Percentiles rank a stretch among this genome's conserved stretches.
These are phyloP conservation scores for Corythoichthys haematopterus DNA, from an alignment of 2,113 vertebrate genomes.

Conservation along the genomic window DNA sequence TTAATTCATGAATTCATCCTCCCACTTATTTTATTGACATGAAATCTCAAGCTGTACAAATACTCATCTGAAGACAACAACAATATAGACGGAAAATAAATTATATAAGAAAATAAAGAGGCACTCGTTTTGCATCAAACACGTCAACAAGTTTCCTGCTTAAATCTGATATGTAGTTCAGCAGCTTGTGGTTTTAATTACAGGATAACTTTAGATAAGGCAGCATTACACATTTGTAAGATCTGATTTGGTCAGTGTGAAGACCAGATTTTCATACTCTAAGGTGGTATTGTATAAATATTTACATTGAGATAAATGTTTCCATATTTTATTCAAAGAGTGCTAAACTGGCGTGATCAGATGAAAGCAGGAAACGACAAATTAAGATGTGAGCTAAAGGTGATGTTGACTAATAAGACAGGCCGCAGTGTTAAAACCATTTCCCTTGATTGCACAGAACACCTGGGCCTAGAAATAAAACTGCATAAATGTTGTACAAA, in stretches of 20 bases:
- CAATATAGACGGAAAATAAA: constrained; percentile 20
- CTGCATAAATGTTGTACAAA: constrained; percentile 1
- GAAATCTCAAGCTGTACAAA: constrained; percentile 6
- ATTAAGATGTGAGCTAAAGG: constrained; percentile 12
- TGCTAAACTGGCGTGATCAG: constrained; percentile 1
- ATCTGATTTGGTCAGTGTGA: not conserved
- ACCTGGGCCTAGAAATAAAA: constrained; percentile 25
- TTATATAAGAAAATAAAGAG: constrained; percentile 33
- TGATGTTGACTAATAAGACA: constrained; percentile 3
- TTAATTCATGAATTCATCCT: not conserved
- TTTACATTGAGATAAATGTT: not conserved
- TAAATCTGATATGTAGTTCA: not conserved
- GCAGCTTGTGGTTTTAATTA: not conserved
- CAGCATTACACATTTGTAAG: not conserved
- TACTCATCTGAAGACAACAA: constrained; percentile 23
- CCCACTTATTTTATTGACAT: not conserved
- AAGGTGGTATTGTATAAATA: not conserved
- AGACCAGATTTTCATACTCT: not conserved
- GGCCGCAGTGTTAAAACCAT: constrained; percentile 11
- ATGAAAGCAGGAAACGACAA: constrained; percentile 27
- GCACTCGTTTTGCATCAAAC: constrained; percentile 49
- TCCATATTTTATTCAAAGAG: not conserved
- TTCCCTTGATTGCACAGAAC: constrained; percentile 13
- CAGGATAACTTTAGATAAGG: not conserved
- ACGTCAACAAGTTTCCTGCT: constrained; percentile 25